A percentile compares a stretch with the other conserved stretches of the same genome.
phyloP scores from a whole-genome alignment of 2,888 invertebrate species.

The Abscondita cerata region DNA sequence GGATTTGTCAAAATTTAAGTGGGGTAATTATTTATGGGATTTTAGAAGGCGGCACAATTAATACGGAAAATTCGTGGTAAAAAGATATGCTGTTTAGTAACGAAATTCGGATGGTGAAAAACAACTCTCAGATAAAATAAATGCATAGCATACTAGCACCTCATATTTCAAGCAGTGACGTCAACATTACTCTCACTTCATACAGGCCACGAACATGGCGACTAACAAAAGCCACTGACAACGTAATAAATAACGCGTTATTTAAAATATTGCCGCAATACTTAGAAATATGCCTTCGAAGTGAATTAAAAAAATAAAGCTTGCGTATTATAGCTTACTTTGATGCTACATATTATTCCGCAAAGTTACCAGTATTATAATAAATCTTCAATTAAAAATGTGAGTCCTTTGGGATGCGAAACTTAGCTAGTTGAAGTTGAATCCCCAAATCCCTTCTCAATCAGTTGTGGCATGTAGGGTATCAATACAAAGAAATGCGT shows the following conservation, averaged over 20 bases:
- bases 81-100: slow-evolving; percentile 23
- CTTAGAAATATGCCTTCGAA: slow-evolving; percentile 30
- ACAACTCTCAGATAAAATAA: slow-evolving; percentile 29
- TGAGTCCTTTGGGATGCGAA: slow-evolving; percentile 33
- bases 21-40: slow-evolving; percentile 35
- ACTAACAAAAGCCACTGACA: slow-evolving; percentile 41
- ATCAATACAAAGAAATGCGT: slow-evolving; percentile 58
- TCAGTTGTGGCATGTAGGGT: slow-evolving; percentile 55
- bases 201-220: slow-evolving; percentile 40
- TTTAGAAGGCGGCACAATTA: slow-evolving; percentile 30
- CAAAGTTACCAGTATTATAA: background rate
- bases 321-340: slow-evolving; percentile 35
- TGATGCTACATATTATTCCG: slow-evolving; percentile 25
- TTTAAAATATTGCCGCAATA: slow-evolving; percentile 34
- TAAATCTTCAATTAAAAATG: slow-evolving; percentile 38
- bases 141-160: slow-evolving; percentile 35
- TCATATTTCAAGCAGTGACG: slow-evolving; percentile 39
- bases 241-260: slow-evolving; percentile 35
- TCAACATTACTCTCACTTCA: slow-evolving; percentile 37
- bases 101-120: slow-evolving; percentile 26
- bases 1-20: slow-evolving; percentile 40
- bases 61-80: slow-evolving; percentile 28
- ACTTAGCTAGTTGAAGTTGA: slow-evolving; percentile 28
- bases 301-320: slow-evolving; percentile 32
- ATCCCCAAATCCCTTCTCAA: slow-evolving; percentile 58